Evolutionary conservation across 2,113 vertebrate species (phyloP).

Genomic region (Amphilophus citrinellus): DNA sequence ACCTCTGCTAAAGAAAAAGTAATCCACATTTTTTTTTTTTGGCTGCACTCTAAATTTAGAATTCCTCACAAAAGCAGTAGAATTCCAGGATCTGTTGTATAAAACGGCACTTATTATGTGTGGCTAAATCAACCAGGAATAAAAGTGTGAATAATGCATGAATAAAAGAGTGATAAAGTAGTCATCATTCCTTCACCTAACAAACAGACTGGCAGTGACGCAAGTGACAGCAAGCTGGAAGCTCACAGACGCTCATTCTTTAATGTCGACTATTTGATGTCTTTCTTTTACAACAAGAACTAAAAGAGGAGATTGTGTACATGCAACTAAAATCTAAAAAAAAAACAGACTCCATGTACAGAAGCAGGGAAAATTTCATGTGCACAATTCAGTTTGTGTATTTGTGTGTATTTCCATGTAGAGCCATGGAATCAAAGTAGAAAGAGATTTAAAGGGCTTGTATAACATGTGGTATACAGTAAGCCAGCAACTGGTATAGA

Average conservation of each 20-base stretch:
- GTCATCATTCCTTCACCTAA: background rate
- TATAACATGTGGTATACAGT: background rate
- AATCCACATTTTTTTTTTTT: background rate
- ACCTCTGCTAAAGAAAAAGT: background rate
- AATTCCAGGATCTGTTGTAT: background rate
- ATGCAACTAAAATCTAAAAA: background rate
- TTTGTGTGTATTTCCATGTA: background rate
- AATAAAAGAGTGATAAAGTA: background rate
- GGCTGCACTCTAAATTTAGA: background rate
- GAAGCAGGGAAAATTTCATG: conserved; percentile 5
- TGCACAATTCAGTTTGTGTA: background rate
- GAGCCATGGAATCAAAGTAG: background rate
- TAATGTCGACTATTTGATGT: background rate
- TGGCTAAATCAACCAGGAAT: background rate
- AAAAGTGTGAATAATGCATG: background rate
- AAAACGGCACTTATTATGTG: background rate
- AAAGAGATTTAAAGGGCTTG: conserved; percentile 32
- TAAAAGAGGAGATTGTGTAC: background rate
- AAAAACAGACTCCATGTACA: background rate
- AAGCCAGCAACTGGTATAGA: conserved; percentile 2
- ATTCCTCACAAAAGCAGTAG: background rate
- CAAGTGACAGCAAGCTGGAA: background rate
- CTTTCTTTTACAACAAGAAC: background rate
- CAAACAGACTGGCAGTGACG: background rate
- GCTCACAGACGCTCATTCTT: background rate